Conservation (phyloP, 2,797 vertebrate species). For the Labroides dimidiatus region DNA sequence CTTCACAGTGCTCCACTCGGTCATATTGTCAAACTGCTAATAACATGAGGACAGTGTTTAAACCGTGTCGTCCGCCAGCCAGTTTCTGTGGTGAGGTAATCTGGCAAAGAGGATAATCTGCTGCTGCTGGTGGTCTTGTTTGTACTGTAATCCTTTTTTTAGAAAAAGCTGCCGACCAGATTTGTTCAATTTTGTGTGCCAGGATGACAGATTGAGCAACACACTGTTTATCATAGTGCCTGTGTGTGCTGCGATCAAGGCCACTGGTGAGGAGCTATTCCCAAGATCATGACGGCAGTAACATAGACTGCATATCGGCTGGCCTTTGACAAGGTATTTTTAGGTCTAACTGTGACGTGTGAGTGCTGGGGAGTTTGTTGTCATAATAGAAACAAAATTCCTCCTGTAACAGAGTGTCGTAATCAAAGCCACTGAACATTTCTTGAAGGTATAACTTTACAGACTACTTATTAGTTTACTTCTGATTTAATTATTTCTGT, state of each 20-base stretch:
- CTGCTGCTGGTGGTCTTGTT: constrained; percentile 52
- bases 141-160: constrained; percentile 68
- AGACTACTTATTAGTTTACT: constrained; percentile 19
- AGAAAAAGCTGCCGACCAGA: constrained; percentile 52
- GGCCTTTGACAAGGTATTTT: constrained; percentile 73
- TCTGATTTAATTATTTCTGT: neutral
- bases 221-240: constrained; percentile 9
- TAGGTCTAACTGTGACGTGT: constrained; percentile 59
- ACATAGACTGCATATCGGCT: constrained; percentile 34
- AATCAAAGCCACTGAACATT: constrained; percentile 32
- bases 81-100: constrained; percentile 44
- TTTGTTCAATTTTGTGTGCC: constrained; percentile 26
- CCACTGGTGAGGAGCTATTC: constrained; percentile 40
- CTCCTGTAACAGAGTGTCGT: constrained; percentile 43
- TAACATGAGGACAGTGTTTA: constrained; percentile 20
- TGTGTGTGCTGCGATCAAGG: constrained; percentile 36
- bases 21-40: constrained; percentile 14
- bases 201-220: constrained; percentile 30
- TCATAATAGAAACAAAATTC: constrained; percentile 75
- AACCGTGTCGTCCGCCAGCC: constrained; percentile 27
- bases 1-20: neutral
- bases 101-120: constrained; percentile 69
- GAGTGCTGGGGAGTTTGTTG: constrained; percentile 68
- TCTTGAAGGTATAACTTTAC: constrained; percentile 39
- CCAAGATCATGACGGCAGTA: constrained; percentile 34